These are phyloP conservation scores for Discoglossus pictus DNA, from an alignment of 2,797 vertebrate genomes.

Conservation along the genomic window DNA sequence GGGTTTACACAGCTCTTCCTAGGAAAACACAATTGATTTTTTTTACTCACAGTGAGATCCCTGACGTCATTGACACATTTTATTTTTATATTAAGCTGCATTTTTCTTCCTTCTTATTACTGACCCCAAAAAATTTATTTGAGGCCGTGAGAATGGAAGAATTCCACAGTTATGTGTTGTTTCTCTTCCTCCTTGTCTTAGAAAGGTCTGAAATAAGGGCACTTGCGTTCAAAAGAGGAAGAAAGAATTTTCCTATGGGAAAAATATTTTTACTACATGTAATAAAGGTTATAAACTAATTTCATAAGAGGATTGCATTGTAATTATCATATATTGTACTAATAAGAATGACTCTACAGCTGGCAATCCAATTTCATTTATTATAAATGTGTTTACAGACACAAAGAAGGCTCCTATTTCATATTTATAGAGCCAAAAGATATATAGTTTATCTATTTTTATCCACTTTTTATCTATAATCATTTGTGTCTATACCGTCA, in stretches of 20 bases:
- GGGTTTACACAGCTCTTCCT: not conserved
- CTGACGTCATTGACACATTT: not conserved
- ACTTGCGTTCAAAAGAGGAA: constrained; percentile 37
- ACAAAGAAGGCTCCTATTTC: too few relatives aligned
- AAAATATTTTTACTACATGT: constrained; percentile 1
- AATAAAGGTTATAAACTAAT: constrained; percentile 27
- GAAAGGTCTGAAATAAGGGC: constrained; percentile 25
- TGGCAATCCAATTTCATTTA: too few relatives aligned
- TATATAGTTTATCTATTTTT: too few relatives aligned
- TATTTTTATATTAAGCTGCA: constrained; percentile 1
- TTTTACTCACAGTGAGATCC: not conserved
- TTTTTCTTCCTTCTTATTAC: constrained; percentile 15
- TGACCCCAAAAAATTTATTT: not conserved
- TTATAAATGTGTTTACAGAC: too few relatives aligned
- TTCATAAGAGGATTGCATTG: not conserved
- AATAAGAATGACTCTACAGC: too few relatives aligned
- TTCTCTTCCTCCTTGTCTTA: constrained; percentile 2
- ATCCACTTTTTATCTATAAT: too few relatives aligned
- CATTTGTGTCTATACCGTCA: too few relatives aligned
- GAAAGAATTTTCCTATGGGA: constrained; percentile 35
- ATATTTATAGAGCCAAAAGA: too few relatives aligned
- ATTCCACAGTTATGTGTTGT: not conserved
- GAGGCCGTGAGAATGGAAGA: constrained; percentile 32
- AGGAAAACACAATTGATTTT: not conserved
- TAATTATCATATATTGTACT: too few relatives aligned